A percentile compares a stretch with the other conserved stretches of the same genome.
Evolutionary conservation across 2,888 invertebrate genomes (phyloP).

Genomic region (Crepidodera aurea): DNA sequence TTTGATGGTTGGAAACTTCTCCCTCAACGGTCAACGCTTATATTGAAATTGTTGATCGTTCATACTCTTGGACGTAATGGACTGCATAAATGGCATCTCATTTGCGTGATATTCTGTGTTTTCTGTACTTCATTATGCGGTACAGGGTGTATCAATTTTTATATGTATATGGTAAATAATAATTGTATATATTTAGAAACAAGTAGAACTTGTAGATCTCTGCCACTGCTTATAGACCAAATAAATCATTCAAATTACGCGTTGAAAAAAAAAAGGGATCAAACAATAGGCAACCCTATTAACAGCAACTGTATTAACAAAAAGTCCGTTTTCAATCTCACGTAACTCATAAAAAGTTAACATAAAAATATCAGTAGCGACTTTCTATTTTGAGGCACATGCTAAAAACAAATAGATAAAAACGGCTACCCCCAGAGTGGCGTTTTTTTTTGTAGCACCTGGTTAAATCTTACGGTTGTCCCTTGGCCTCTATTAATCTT

Average conservation of each 20-base stretch:
- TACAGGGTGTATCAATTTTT: too few species aligned
- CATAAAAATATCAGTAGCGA: constrained; percentile 4
- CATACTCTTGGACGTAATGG: constrained; percentile 4
- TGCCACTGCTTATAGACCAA: too few species aligned
- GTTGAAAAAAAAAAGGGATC: not conserved
- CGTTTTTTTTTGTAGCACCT: constrained; percentile 57
- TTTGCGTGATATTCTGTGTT: constrained; percentile 6
- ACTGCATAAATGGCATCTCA: constrained; percentile 17
- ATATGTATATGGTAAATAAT: too few species aligned
- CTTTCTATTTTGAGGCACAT: constrained; percentile 17
- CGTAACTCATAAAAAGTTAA: not conserved
- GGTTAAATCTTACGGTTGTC: constrained; percentile 45
- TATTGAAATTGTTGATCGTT: constrained; percentile 15
- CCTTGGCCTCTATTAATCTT: constrained; percentile 53
- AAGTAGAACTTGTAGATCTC: too few species aligned
- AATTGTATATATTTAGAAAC: too few species aligned
- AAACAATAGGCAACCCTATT: not conserved
- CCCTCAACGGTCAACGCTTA: constrained; percentile 17
- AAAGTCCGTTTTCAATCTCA: not conserved
- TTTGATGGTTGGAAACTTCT: constrained; percentile 24
- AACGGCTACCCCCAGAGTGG: constrained; percentile 9
- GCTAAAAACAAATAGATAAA: constrained; percentile 27
- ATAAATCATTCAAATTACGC: too few species aligned
- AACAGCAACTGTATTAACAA: not conserved
- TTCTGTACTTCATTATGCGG: constrained; percentile 7